These are phyloP conservation scores for Drosophila micromelanica DNA, from an alignment of 1,140 invertebrate genomes.

Conservation along the genomic window DNA sequence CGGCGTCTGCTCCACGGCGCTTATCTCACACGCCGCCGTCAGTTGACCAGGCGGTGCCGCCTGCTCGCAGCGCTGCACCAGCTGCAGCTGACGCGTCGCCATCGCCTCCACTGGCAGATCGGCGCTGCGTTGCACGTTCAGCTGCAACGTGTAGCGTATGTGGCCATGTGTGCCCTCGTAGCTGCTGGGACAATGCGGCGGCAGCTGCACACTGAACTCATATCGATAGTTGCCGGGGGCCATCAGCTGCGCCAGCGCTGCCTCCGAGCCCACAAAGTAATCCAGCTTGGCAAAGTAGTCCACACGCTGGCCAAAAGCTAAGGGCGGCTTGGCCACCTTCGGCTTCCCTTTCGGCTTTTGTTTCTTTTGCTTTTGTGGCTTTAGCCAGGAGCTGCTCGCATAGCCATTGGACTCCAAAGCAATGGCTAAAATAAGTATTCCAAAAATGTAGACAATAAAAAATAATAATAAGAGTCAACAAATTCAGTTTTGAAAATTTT, in stretches of 20 bases:
- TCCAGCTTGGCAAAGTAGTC: slow-evolving; percentile 77
- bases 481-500: no score
- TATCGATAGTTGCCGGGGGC: slow-evolving; percentile 86
- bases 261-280: slow-evolving; percentile 78
- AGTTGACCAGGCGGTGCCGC: slow-evolving; percentile 68
- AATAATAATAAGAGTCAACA: neutral
- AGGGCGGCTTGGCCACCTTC: slow-evolving; percentile 10
- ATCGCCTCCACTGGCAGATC: slow-evolving; percentile 87
- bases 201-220: slow-evolving; percentile 86
- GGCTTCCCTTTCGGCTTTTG: slow-evolving; percentile 22
- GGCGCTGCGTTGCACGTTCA: slow-evolving; percentile 87
- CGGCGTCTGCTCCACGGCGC: slow-evolving; percentile 43
- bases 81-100: slow-evolving; percentile 87
- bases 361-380: slow-evolving; percentile 45
- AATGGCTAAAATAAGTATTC: slow-evolving; percentile 44
- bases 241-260: slow-evolving; percentile 56
- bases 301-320: slow-evolving; percentile 56
- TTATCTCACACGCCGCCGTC: slow-evolving; percentile 24
- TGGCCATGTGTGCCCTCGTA: slow-evolving; percentile 89
- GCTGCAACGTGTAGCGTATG: slow-evolving; percentile 89
- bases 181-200: slow-evolving; percentile 87
- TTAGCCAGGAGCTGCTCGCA: slow-evolving; percentile 60
- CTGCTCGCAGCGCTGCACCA: slow-evolving; percentile 87
- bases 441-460: neutral
- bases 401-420: slow-evolving; percentile 66